A percentile compares a stretch with the other conserved stretches of the same genome.
phyloP scores from a whole-genome alignment of 2,113 vertebrate species.

The Oxygymnocypris stewartii region DNA sequence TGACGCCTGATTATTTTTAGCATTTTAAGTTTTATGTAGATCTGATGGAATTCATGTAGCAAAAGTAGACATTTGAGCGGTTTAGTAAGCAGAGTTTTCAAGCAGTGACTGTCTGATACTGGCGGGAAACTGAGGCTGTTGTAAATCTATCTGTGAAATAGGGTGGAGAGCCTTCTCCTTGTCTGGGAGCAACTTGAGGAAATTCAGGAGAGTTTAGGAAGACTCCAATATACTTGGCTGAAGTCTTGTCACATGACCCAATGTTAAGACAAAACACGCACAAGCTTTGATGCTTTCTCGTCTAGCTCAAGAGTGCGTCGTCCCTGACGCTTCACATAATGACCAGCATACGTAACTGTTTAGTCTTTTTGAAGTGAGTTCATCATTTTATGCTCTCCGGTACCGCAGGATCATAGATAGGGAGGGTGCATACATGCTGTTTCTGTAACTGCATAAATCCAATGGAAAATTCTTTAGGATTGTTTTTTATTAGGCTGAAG shows the following conservation, averaged over 20 bases:
- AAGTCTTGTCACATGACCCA: neutral
- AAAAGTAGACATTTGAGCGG: neutral
- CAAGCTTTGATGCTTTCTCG: neutral
- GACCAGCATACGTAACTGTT: neutral
- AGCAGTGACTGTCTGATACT: neutral
- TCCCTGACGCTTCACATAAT: neutral
- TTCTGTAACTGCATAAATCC: slow-evolving; percentile 72
- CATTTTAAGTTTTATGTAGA: slow-evolving; percentile 29
- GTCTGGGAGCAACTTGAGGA: slow-evolving; percentile 20
- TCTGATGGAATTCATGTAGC: slow-evolving; percentile 19
- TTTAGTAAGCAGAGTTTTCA: neutral
- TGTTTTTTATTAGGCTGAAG: slow-evolving; percentile 79
- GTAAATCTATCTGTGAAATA: slow-evolving; percentile 8
- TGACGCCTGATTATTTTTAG: slow-evolving; percentile 42
- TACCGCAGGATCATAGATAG: neutral
- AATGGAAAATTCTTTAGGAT: slow-evolving; percentile 77
- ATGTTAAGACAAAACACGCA: neutral
- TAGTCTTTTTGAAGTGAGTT: neutral
- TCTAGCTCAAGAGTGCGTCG: neutral
- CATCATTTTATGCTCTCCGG: neutral
- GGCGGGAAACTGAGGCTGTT: neutral
- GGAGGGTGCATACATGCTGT: slow-evolving; percentile 61
- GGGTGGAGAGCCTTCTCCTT: neutral
- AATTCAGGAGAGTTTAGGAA: slow-evolving; percentile 12
- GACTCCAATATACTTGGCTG: neutral